These are phyloP conservation scores for Pseudotriccus pelzelni DNA, from an alignment of 2,797 vertebrate genomes.

Conservation along the genomic window DNA sequence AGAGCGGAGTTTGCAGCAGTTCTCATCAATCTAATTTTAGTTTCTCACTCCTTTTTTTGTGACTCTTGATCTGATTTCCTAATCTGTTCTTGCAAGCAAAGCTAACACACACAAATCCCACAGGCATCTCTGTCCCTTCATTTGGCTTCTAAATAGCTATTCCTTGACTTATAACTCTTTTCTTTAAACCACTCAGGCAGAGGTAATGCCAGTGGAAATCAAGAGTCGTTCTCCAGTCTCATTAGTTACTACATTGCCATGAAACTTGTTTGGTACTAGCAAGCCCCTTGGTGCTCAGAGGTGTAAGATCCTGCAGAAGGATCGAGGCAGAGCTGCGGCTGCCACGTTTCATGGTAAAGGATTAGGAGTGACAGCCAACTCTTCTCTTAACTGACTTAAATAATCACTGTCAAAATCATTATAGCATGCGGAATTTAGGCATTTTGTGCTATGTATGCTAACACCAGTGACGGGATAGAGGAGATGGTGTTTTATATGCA, in stretches of 20 bases:
- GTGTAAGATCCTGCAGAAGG: background rate
- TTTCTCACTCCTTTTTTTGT: background rate
- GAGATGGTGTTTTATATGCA: background rate
- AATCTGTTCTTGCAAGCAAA: background rate
- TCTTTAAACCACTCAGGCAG: background rate
- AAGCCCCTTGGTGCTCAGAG: background rate
- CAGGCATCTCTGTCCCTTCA: background rate
- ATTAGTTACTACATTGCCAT: background rate
- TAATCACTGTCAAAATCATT: background rate
- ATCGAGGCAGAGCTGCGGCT: background rate
- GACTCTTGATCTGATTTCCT: background rate
- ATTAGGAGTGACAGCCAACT: constrained; percentile 10
- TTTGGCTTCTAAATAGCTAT: background rate
- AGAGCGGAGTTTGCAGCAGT: background rate
- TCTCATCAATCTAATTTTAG: background rate
- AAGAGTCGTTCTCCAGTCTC: background rate
- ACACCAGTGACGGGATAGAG: background rate
- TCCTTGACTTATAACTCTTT: background rate
- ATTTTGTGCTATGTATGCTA: background rate
- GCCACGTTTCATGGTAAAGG: background rate
- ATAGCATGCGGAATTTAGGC: background rate
- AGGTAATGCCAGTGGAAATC: background rate
- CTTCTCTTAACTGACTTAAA: constrained; percentile 30
- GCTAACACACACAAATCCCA: background rate
- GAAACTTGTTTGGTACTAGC: background rate